Base-by-base conservation (phyloP, 2,888 invertebrate genomes). In the Epicampocera succincta region DNA sequence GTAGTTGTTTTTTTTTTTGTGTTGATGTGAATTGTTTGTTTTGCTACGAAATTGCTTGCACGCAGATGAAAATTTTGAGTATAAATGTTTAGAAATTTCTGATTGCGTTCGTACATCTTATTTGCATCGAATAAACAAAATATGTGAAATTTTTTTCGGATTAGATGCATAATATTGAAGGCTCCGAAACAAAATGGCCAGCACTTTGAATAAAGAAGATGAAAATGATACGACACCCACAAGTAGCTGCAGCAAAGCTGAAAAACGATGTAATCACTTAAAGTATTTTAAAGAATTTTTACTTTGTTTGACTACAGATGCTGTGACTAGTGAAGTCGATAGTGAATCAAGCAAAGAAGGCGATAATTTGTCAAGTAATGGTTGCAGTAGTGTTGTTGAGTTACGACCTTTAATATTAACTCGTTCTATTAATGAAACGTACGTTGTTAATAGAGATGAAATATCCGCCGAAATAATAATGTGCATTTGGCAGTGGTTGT, bases 401-500 rank as follows among this genome's bases (percentile, higher is more conserved):
- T 76, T 79, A 11, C 82, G 84, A 17, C 77, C 84, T 1, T 81
- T 73, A 80, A 87, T 89, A 84, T 84, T 89, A 81, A 89, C 90
- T 44, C 88, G 90, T 9, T 85, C 80, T 44, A 87, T 84, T 74
- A 88, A 81, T 21, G 90, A 89, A 60, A 88, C 89, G 17, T 89
- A 89, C 76, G 84, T 85, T n/a, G 86, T 89, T 13, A 84, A 66
- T 12, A 61, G 80, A 19, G 83, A 86, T 2, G 89, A 89, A 63
- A 75, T 84, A 6, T 82, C 84, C 13, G 88, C 87, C 0, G 89
- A 89, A 77, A 72, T 89, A 9, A 42, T 86, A 21, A 61, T 84
- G 3, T 71, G 85, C 29, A 74, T 88, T 76, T 89, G 89, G 89
- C 86, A 86, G n/a, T 85, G 86, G 38, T 61, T 89, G 4, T 50